Base-by-base conservation (phyloP, 2,888 invertebrate species). In the Balanococcus diminutus region DNA sequence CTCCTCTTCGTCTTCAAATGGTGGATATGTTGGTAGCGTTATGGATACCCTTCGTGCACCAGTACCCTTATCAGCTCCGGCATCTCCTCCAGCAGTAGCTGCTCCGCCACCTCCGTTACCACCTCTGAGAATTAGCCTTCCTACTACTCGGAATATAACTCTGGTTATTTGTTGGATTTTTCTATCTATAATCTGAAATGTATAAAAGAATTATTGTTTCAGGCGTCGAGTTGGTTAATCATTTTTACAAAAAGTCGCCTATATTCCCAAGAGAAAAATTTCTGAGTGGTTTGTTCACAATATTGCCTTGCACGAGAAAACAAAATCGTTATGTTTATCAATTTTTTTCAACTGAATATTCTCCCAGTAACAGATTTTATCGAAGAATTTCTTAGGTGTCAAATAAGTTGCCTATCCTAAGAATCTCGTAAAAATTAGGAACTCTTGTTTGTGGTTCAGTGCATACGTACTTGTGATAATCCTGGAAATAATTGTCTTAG, bases 161-260 rank as follows among this genome's bases (percentile, higher is more conserved):
- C 93, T 92, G 88, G 93, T 93, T 89, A 95, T 92, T 90, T 93
- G 92, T 92, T 94, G 94, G 90, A 95, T 93, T 90, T 94, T 94
- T 90, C 93, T 92, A 92, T 95, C 94, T 91, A 95, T 91, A 89
- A 94, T 93, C 95, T 93, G 85, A 86, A 82, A 87, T 81, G 56
- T 28, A 14, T 51, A 14, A 22, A 28, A 28, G 67, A 72, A 82
- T 83, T n/a, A n/a, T n/a, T n/a, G n/a, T n/a, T n/a, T n/a, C n/a
- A n/a, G n/a, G n/a, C n/a, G n/a, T n/a, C n/a, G n/a, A n/a, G n/a
- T n/a, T n/a, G n/a, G n/a, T n/a, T n/a, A n/a, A n/a, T n/a, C n/a
- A n/a, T n/a, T n/a, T n/a, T n/a, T n/a, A n/a, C n/a, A n/a, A n/a
- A n/a, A n/a, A n/a, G n/a, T n/a, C n/a, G n/a, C n/a, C n/a, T n/a